Base-by-base conservation (phyloP, 53 echinoderm and acorn worm genomes). In the Henricia sp. region DNA sequence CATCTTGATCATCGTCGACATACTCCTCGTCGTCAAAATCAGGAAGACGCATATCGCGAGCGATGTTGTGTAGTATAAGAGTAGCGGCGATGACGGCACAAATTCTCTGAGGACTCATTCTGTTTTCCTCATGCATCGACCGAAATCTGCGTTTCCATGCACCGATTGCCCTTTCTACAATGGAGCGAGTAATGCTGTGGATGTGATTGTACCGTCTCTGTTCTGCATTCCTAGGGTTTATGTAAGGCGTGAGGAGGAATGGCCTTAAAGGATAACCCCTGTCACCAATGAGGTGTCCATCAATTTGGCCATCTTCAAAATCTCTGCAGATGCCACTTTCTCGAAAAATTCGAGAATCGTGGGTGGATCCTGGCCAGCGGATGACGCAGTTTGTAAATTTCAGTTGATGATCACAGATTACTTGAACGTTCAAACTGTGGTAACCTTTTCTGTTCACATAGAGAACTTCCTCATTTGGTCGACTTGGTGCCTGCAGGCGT, bases 361-460 rank as follows among this genome's bases (percentile, higher is more conserved):
- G 72, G 2, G 72, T 72, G 2, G 50, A 27, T 14, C 72, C 72
- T 6, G 72, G 72, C 72, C 72, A 72, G 14, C 72, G 11, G 3
- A 50, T 50, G 4, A 72, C 72, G 50, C 27, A 25, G 42, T 82
- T 82, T 4, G 63, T 65, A 26, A 82, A 37, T 28, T 41, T 82
- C 37, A 57, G 20, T 1, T 37, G 27, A 13, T 13, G 9, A 39
- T 62, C 46, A 42, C 82, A 82, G 6, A 82, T 64, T 2, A 82
- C 26, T 39, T 64, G 78, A 16, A 58, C 27, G 48, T 82, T 60
- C 1, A 82, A 26, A 25, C 63, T 63, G n/a, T 82, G 66, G 8
- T 38, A 63, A 9, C 82, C 82, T 21, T 82, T 82, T 9, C 82
- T 34, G 27, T 63, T 82, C 1, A 82, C 66, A 65, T 38, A 82